These are phyloP conservation scores for Nesidiocoris tenuis DNA, from an alignment of 2,888 invertebrate genomes.

Conservation along the genomic window DNA sequence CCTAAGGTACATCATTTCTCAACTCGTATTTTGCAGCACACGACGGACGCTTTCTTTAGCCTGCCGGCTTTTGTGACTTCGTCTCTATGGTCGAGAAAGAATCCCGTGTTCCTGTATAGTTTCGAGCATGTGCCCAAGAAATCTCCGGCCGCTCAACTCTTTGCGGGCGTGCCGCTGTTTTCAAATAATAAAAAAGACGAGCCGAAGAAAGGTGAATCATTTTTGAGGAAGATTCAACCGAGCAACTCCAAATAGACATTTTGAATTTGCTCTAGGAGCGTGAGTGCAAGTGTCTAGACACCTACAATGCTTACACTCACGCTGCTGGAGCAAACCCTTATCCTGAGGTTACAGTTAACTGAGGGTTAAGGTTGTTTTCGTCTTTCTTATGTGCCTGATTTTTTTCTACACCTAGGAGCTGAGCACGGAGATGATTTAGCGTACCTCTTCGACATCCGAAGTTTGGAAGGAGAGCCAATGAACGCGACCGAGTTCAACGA, in stretches of 20 bases:
- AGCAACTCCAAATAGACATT: no score
- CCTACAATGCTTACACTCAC: no score
- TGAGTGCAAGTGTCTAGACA: no score
- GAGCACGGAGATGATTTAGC: constrained; percentile 71
- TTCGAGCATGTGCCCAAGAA: constrained; percentile 70
- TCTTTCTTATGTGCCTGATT: no score
- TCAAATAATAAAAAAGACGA: constrained; percentile 53
- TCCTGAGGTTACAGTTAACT: no score
- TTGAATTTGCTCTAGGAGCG: no score
- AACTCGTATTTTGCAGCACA: constrained; percentile 59
- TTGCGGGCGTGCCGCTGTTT: constrained; percentile 64
- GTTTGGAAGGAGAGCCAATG: constrained; percentile 55
- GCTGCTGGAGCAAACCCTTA: no score
- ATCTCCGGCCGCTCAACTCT: constrained; percentile 64
- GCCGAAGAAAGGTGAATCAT: constrained; percentile 1
- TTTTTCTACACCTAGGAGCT: no score
- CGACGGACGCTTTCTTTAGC: constrained; percentile 70
- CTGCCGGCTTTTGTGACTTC: constrained; percentile 72
- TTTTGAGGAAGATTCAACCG: background rate
- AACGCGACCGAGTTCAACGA: constrained; percentile 53
- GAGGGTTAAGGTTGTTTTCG: no score
- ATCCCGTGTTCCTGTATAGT: constrained; percentile 69
- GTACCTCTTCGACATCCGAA: constrained; percentile 66
- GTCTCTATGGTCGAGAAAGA: constrained; percentile 65
- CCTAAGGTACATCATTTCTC: no score